Conservation (phyloP, 1,140 invertebrate genomes). For the Scaptomyza hsui region DNA sequence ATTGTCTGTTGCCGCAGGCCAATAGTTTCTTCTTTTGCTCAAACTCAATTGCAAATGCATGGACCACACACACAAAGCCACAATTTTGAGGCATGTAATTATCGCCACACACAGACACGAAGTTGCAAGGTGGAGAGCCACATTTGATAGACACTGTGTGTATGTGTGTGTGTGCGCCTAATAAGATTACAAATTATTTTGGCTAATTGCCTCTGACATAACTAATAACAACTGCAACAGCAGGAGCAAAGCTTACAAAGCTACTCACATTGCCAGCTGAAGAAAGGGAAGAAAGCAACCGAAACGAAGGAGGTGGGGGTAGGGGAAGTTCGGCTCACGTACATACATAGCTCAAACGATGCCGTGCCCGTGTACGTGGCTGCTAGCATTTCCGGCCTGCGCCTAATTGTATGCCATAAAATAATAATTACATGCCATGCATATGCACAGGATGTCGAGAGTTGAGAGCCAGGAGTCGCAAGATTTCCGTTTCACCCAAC, state of each 20-base stretch:
- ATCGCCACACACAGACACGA: slow-evolving; percentile 31
- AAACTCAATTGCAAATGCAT: background rate
- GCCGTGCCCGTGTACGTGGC: slow-evolving; percentile 30
- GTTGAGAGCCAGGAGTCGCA: background rate
- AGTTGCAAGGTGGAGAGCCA: slow-evolving; percentile 12
- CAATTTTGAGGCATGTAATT: slow-evolving; percentile 66
- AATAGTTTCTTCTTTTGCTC: slow-evolving; percentile 27
- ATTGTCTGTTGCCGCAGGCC: slow-evolving; percentile 1
- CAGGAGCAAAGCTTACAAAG: slow-evolving; percentile 26
- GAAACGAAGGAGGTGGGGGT: background rate
- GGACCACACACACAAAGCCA: slow-evolving; percentile 16
- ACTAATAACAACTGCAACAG: slow-evolving; percentile 71
- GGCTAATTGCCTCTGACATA: slow-evolving; percentile 78
- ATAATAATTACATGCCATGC: slow-evolving; percentile 76
- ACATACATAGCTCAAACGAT: slow-evolving; percentile 1
- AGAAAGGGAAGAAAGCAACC: background rate
- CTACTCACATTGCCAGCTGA: background rate
- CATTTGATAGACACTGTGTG: slow-evolving; percentile 35
- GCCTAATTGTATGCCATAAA: slow-evolving; percentile 78
- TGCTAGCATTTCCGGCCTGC: slow-evolving; percentile 35
- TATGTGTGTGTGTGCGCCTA: slow-evolving; percentile 35
- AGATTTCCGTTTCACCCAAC: slow-evolving; percentile 35
- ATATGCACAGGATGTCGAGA: slow-evolving; percentile 47
- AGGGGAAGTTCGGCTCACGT: slow-evolving; percentile 14
- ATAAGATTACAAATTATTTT: slow-evolving; percentile 77